Evolutionary conservation across 1,140 invertebrate species (phyloP), one percentile per base, ranked within the genome.

Genomic region (Cotesia vestalis): DNA sequence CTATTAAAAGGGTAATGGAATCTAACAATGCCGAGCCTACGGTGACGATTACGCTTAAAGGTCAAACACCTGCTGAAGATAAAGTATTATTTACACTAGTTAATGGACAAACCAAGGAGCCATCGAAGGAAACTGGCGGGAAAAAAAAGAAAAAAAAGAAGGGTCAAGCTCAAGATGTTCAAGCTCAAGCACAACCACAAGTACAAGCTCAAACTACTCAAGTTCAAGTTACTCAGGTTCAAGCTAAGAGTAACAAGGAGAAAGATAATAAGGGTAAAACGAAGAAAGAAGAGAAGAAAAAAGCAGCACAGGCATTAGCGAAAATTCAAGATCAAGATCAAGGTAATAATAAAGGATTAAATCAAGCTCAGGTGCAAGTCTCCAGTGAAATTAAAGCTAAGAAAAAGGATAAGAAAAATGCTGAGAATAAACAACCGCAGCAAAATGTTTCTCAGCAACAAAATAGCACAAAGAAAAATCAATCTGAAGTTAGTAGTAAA

Each of bases 41-140:
- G 4, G 92, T 94, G 3, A 94, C 92, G 0, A 92, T 94, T 40
- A 93, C 92, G 1, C 84, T 93, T 9, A 92, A 93, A 77, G 92
- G 92, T 11, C 90, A 91, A 75, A 91, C 91, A 1, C 92, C 92
- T 8, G 91, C 92, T 67, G 90, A 93, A 78, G 92, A 94, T 77
- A 91, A 92, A 80, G 88, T 94, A 40, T 81, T 93, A 0, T 93
- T 92, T 78, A 93, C 91, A 3, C 84, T 94, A 60, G 89, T 93
- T 3, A 93, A 93, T 81, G 92, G 92, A 5, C 91, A 92, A 77
- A 88, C 89, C n/a, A 88, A 88, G 71, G 85, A 90, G 53, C 83
- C 82, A n/a, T 75, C 78, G 69, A 67, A 78, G 79, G 79, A 78
- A 64, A 78, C 78, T 59, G 75, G 79, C 27, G 88, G 86, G 64